Evolutionary conservation across 30 jellyfish, hydroid and myxozoan genomes (phyloP).

Genomic region (Aurelia aurita complex sp. Pacific): DNA sequence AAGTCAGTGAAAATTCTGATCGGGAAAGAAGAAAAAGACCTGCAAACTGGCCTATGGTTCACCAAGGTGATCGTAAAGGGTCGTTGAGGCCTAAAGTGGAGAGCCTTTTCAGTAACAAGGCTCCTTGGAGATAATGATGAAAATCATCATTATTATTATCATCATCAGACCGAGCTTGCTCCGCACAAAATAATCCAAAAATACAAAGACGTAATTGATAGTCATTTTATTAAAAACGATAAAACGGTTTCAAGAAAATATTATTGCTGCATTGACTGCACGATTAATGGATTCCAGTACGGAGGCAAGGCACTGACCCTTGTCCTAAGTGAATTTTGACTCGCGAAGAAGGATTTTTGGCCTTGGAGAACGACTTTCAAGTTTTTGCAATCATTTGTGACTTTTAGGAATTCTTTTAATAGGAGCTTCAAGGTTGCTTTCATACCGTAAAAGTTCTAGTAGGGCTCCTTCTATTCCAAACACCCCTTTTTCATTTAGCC

Average conservation of each 20-base stretch:
- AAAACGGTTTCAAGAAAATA: background rate
- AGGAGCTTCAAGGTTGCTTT: background rate
- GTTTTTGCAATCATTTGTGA: too few species aligned
- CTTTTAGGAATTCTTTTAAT: too few species aligned
- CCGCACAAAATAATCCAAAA: background rate
- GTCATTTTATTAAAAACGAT: background rate
- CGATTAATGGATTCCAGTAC: background rate
- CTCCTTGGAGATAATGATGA: slow-evolving; percentile 34
- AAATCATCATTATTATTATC: too few species aligned
- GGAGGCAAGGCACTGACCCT: too few species aligned
- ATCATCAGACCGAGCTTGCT: background rate
- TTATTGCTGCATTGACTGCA: background rate
- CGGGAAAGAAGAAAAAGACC: slow-evolving; percentile 59
- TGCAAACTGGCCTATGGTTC: slow-evolving; percentile 56
- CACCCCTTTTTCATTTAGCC: too few species aligned
- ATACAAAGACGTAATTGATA: background rate
- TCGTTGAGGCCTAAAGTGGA: slow-evolving; percentile 53
- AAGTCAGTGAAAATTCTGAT: slow-evolving; percentile 43
- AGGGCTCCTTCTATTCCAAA: background rate
- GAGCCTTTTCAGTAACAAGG: slow-evolving; percentile 1
- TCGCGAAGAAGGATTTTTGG: too few species aligned
- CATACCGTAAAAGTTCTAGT: background rate
- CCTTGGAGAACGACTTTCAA: too few species aligned
- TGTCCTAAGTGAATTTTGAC: too few species aligned
- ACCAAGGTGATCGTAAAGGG: slow-evolving; percentile 31